These are phyloP conservation scores for Pempheris klunzingeri DNA, from an alignment of 2,797 vertebrate genomes.

Conservation along the genomic window DNA sequence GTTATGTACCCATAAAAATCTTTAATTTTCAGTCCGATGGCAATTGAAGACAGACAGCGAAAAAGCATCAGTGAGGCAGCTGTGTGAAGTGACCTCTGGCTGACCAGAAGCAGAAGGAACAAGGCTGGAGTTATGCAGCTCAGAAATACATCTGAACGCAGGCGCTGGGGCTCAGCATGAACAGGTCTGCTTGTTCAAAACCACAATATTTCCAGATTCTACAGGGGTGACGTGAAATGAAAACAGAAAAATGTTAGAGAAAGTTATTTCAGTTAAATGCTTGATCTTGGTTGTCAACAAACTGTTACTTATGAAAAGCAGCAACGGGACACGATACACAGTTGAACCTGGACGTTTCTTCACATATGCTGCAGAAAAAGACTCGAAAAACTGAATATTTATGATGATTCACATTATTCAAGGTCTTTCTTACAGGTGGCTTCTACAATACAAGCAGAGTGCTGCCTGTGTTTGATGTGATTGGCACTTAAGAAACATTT, in stretches of 20 bases:
- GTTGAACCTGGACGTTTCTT: neutral
- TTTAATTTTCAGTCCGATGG: constrained; percentile 71
- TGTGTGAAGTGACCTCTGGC: constrained; percentile 76
- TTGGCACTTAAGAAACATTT: too few relatives aligned
- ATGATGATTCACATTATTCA: neutral
- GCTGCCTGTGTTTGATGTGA: constrained; percentile 22
- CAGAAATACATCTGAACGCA: constrained; percentile 59
- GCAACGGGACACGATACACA: neutral
- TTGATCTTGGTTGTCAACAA: constrained; percentile 24
- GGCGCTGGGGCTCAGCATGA: constrained; percentile 43
- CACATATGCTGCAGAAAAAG: too few relatives aligned
- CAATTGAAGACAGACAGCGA: constrained; percentile 74
- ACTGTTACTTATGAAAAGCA: constrained; percentile 18
- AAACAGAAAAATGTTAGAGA: constrained; percentile 58
- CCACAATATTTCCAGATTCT: constrained; percentile 73
- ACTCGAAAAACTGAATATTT: neutral
- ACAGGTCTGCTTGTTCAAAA: constrained; percentile 73
- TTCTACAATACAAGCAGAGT: neutral
- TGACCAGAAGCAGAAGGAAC: constrained; percentile 77
- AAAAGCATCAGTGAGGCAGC: constrained; percentile 63
- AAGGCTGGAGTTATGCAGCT: constrained; percentile 77
- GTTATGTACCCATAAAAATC: constrained; percentile 49
- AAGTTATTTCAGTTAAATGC: constrained; percentile 31
- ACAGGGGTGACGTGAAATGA: constrained; percentile 53
- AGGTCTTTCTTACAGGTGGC: neutral